Evolutionary conservation across 2,113 vertebrate genomes (phyloP).

Genomic region (Pluvianellus socialis): DNA sequence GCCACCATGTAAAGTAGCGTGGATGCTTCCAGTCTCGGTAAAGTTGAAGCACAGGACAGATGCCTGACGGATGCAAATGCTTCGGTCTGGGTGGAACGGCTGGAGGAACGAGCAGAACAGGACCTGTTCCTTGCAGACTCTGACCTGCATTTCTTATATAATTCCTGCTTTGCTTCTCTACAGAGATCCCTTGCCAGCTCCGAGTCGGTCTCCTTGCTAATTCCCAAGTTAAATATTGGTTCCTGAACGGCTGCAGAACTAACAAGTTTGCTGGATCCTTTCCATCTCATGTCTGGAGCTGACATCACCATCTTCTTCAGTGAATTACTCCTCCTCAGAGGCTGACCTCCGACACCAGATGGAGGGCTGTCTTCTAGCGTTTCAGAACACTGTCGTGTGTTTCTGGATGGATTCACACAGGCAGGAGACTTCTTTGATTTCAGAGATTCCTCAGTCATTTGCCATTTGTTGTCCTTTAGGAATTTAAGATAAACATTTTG

Average conservation of each 20-base stretch:
- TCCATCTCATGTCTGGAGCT: neutral
- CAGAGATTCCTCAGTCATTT: neutral
- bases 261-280: neutral
- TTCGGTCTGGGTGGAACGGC: neutral
- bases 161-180: neutral
- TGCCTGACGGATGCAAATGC: neutral
- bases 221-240: neutral
- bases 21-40: neutral
- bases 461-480: neutral
- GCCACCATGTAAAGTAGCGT: rapidly evolving
- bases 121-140: neutral
- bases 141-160: neutral
- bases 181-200: neutral
- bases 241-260: neutral
- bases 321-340: neutral
- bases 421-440: neutral
- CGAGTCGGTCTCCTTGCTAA: neutral
- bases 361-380: neutral
- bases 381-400: neutral
- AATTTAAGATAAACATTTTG: neutral
- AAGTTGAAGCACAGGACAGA: neutral
- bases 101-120: constrained; percentile 25
- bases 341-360: neutral
- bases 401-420: neutral
- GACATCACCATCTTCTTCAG: neutral